Percentiles rank a stretch among this genome's conserved stretches.
Evolutionary conservation across 2,797 vertebrate species (phyloP).

Genomic region (Momotus momota): DNA sequence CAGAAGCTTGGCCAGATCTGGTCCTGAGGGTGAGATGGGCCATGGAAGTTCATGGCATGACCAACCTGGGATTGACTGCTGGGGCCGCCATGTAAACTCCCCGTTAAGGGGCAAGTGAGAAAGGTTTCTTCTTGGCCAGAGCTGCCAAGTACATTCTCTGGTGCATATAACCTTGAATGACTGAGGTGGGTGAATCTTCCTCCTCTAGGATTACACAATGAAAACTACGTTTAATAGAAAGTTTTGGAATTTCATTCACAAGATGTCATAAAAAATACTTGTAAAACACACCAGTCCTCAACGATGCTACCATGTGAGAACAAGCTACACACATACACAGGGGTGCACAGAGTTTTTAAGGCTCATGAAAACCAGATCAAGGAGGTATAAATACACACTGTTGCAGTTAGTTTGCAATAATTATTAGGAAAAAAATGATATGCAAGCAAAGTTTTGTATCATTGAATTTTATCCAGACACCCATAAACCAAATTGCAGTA

Average conservation of each 20-base stretch:
- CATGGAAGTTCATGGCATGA: not conserved
- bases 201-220: not conserved
- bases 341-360: not conserved
- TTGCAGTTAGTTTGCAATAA: not conserved
- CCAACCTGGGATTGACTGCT: not conserved
- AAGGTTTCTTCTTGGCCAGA: not conserved
- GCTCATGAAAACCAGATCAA: not conserved
- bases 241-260: not conserved
- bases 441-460: not conserved
- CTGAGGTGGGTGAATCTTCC: not conserved
- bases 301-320: not conserved
- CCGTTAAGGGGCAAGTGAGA: not conserved
- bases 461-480: not conserved
- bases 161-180: not conserved
- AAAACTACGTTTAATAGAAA: not conserved
- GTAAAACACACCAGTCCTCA: not conserved
- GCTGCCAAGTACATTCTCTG: not conserved
- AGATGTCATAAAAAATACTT: not conserved
- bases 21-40: rapidly evolving
- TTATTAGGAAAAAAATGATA: not conserved
- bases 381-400: not conserved
- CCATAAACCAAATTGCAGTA: not conserved
- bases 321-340: not conserved
- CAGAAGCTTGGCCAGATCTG: not conserved
- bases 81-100: not conserved